A percentile compares a stretch with the other conserved stretches of the same genome.
Evolutionary conservation across 2,888 invertebrate genomes (phyloP).

Genomic region (Chrysolina oricalcia): DNA sequence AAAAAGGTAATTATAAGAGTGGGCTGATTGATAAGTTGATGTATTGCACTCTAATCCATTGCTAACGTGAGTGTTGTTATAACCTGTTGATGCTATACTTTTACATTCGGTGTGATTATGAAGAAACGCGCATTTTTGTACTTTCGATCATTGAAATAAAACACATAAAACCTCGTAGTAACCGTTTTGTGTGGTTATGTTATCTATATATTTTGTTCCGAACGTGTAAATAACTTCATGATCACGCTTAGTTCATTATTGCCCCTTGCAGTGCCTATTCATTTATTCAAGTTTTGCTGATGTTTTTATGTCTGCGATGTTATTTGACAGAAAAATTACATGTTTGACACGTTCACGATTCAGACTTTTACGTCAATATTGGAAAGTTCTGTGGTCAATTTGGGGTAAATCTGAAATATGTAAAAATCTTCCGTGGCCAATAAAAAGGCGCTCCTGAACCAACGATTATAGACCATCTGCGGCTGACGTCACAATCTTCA

Average conservation of each 20-base stretch:
- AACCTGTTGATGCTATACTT: conserved; percentile 45
- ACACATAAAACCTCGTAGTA: not conserved
- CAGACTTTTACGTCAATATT: not conserved
- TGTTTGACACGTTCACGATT: conserved; percentile 4
- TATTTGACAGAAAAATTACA: conserved; percentile 11
- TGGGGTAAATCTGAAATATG: not conserved
- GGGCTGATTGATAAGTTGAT: conserved; percentile 56
- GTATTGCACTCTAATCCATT: conserved; percentile 68
- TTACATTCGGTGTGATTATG: not conserved
- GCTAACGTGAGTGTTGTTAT: conserved; percentile 72
- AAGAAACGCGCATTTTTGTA: not conserved
- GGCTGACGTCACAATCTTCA: too few species aligned
- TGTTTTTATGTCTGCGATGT: conserved; percentile 9
- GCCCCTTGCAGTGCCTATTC: not conserved
- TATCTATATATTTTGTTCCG: not conserved
- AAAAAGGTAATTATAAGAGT: conserved; percentile 69
- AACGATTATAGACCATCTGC: too few species aligned
- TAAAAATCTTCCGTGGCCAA: too few species aligned
- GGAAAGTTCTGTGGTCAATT: not conserved
- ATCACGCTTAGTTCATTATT: not conserved
- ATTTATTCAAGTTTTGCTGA: conserved; percentile 16
- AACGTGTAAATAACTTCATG: not conserved
- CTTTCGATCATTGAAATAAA: not conserved
- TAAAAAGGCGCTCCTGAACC: too few species aligned
- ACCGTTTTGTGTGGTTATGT: not conserved